Conservation (phyloP, 1,140 invertebrate species). For the Scylla paramamosain region DNA sequence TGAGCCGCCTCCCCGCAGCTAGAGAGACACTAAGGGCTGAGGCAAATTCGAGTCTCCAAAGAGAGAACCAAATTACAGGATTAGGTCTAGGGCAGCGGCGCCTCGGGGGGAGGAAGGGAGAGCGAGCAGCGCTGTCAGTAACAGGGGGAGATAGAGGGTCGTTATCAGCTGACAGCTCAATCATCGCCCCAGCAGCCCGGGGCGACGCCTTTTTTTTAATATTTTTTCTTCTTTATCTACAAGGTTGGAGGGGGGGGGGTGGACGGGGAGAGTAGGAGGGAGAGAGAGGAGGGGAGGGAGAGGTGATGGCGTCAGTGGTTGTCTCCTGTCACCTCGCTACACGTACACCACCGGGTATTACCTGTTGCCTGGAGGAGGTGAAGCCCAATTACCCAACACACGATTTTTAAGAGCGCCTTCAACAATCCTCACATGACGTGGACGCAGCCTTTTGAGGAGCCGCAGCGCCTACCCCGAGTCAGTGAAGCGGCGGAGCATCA, state of each 20-base stretch:
- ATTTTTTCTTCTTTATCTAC: background rate
- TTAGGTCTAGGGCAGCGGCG: background rate
- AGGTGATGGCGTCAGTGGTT: background rate
- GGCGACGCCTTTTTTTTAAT: background rate
- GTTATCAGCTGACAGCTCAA: conserved; percentile 37
- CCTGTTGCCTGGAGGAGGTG: too few species aligned
- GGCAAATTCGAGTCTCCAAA: background rate
- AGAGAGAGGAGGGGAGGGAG: background rate
- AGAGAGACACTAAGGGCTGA: background rate
- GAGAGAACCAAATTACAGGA: conserved; percentile 13
- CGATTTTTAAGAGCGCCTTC: too few species aligned
- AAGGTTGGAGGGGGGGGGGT: background rate
- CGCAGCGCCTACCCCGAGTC: background rate
- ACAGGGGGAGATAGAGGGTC: background rate
- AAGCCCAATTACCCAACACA: too few species aligned
- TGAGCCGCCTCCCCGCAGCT: background rate
- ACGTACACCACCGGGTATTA: too few species aligned
- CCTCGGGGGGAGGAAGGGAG: conserved; percentile 6
- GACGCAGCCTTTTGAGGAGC: background rate
- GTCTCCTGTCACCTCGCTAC: too few species aligned
- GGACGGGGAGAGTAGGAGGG: background rate
- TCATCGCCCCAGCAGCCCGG: background rate
- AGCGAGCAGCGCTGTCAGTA: background rate
- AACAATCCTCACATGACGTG: background rate
- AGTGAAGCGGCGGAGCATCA: background rate